Base-by-base conservation (phyloP, 2,113 vertebrate species). In the Pampusana beccarii region DNA sequence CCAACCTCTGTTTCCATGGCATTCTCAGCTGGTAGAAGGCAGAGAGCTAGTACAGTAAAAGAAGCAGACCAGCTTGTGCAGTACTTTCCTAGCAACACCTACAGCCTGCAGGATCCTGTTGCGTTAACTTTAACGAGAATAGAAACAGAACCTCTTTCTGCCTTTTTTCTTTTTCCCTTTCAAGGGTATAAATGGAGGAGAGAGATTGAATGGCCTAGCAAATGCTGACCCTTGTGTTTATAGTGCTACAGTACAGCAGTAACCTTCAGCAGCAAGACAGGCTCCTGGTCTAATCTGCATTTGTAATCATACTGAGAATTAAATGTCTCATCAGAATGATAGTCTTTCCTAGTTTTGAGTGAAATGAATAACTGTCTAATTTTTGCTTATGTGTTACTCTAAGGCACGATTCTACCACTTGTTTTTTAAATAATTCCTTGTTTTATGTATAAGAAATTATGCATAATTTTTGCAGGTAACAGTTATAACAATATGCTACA, bases 1-100 rank as follows among this genome's bases (percentile, higher is more conserved):
- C 80, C 78, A 87, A 82, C 86, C 88, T 94, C 95, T 97, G 94
- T 97, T 95, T 95, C 89, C 81, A 78, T 83, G 90, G 89, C 65
- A 92, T 78, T 95, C 77, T 93, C 80, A 82, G 96, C 81, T 80
- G 85, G 92, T 56, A 88, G 87, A 95, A 97, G 69, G 82, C 89
- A 93, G 86, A 83, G 73, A 88, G 62, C 80, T 82, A 44, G 80
- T 62, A 71, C 88, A 93, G 92, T 73, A 51, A 91, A 77, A 91
- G 75, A 96, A 46, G 48, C 81, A 94, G 81, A 80, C 58, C 92
- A 94, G 95, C 90, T 88, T 80, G 73, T 86, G 44, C 95, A 69
- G 60, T 75, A 72, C 95, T 72, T 93, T 94, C 80, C 75, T 96
- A 93, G 97, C 88, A 97, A 97, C 84, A 97, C 88, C 79, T 89